phyloP scores from a whole-genome alignment of 2,888 invertebrate genomes.

The Scaptomyza parva region DNA sequence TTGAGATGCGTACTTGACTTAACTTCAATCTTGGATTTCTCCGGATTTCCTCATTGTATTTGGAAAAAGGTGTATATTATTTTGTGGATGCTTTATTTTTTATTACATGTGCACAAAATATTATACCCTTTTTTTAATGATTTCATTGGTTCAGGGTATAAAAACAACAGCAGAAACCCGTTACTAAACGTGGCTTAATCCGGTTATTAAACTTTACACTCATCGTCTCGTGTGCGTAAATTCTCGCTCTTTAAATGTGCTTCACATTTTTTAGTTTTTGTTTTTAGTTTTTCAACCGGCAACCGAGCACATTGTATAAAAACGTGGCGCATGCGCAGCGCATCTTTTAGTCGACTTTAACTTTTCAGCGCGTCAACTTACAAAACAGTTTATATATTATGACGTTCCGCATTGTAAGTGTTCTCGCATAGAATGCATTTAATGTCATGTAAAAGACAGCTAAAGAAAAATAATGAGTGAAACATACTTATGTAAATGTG shows the following conservation, averaged over 20 bases:
- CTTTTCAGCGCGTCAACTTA: constrained; percentile 36
- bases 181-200: constrained; percentile 65
- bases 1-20: too few species aligned
- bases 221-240: constrained; percentile 30
- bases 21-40: too few species aligned
- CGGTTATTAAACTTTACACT: constrained; percentile 79
- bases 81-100: too few species aligned
- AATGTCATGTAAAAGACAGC: background rate
- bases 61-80: too few species aligned
- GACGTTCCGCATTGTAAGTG: constrained; percentile 57
- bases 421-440: constrained; percentile 7
- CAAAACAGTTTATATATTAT: constrained; percentile 18
- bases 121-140: too few species aligned
- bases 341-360: constrained; percentile 69
- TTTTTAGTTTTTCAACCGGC: constrained; percentile 33
- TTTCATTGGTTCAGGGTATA: too few species aligned
- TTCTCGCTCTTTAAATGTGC: constrained; percentile 50
- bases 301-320: constrained; percentile 61
- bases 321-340: constrained; percentile 60
- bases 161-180: constrained; percentile 47
- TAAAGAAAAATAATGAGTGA: background rate
- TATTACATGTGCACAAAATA: too few species aligned
- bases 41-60: too few species aligned
- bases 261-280: constrained; percentile 37
- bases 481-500: too few species aligned